A percentile compares a stretch with the other conserved stretches of the same genome.
These are phyloP conservation scores for Protonemura montana DNA, from an alignment of 2,888 invertebrate species.

Conservation along the genomic window DNA sequence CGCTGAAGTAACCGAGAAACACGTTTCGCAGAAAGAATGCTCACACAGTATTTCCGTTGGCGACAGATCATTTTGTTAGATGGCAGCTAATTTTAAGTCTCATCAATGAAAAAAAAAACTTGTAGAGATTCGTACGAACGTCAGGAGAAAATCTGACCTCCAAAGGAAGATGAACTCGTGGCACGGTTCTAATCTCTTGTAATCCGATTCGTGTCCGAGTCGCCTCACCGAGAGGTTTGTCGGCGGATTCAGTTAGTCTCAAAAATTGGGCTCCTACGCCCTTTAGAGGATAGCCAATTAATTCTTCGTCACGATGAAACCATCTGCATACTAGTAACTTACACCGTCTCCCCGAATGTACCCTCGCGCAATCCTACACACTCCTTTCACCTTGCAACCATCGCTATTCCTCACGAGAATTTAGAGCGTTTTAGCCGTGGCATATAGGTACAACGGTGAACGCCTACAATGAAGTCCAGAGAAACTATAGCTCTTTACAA, in stretches of 20 bases:
- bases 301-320: background rate
- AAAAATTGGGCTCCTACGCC: background rate
- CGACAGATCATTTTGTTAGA: too few relatives aligned
- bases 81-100: too few relatives aligned
- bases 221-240: background rate
- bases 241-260: background rate
- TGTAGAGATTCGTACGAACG: too few relatives aligned
- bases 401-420: background rate
- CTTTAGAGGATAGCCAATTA: constrained; percentile 10
- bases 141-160: background rate
- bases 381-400: background rate
- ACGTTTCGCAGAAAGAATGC: background rate
- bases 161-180: background rate
- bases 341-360: background rate
- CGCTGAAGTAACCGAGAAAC: background rate
- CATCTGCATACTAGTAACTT: background rate
- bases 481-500: constrained; percentile 25
- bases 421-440: background rate
- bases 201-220: background rate
- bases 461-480: constrained; percentile 9
- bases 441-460: too few relatives aligned
- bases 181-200: background rate
- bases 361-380: background rate
- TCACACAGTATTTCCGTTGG: too few relatives aligned
- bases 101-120: too few relatives aligned